Evolutionary conservation across 30 jellyfish, hydroid and myxozoan species (phyloP).

Genomic region (Cassiopea xamachana): DNA sequence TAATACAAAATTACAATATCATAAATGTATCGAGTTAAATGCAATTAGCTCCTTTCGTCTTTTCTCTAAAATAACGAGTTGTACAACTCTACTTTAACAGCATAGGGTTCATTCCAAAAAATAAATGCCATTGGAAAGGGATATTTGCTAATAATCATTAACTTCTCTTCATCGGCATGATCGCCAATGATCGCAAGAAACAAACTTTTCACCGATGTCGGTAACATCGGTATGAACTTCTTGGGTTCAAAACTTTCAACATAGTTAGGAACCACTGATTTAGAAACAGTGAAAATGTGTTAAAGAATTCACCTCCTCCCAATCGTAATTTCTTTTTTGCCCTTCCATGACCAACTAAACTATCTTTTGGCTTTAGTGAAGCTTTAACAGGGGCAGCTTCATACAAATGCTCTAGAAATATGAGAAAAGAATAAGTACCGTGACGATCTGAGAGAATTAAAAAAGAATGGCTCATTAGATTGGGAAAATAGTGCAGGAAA

Average conservation of each 20-base stretch:
- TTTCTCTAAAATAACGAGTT: too few relatives aligned
- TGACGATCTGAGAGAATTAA: background rate
- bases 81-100: too few relatives aligned
- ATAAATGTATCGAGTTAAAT: too few relatives aligned
- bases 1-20: too few relatives aligned
- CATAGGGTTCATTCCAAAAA: too few relatives aligned
- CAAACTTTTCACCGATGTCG: too few relatives aligned
- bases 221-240: too few relatives aligned
- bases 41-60: too few relatives aligned
- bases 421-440: background rate
- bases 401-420: constrained; percentile 38
- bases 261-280: background rate
- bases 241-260: background rate
- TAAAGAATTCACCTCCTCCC: constrained; percentile 65
- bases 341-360: constrained; percentile 62
- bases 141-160: too few relatives aligned
- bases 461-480: background rate
- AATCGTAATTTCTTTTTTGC: constrained; percentile 82
- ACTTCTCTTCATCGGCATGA: too few relatives aligned
- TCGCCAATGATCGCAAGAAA: too few relatives aligned
- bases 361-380: constrained; percentile 1
- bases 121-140: too few relatives aligned
- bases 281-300: background rate
- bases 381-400: constrained; percentile 53
- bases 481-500: background rate